Base-by-base conservation (phyloP, 2,888 invertebrate genomes). In the Agrotis segetum region DNA sequence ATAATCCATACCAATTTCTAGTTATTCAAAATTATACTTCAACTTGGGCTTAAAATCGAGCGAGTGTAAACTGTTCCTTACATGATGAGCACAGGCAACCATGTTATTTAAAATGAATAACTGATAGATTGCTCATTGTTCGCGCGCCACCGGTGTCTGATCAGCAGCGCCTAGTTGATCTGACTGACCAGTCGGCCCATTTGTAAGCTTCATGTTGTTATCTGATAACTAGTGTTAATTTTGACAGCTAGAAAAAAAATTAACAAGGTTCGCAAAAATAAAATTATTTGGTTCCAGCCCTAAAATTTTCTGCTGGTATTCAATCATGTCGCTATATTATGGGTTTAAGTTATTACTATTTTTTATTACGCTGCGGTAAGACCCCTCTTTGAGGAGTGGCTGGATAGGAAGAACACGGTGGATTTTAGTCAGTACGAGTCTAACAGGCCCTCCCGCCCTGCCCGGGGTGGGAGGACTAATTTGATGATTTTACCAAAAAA, bases 91-190 rank as follows among this genome's bases (percentile, higher is more conserved):
- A 47, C 5, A 44, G 40, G 29, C n/a, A 56, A 17, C 24, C 49
- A 16, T 63, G 53, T 60, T 82, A 53, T 67, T 74, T 58, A 52
- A 65, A 67, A 79, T 67, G n/a, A 66, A 69, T 47, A 77, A 21
- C 52, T 61, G 55, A 67, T 77, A 63, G 67, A 77, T 77, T 29
- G 71, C 50, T 81, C 55, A 82, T 79, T 81, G 82, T 65, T 58
- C 50, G 64, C 53, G n/a, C 64, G 55, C 40, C 55, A 53, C 21
- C 24, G 16, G 47, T n/a, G 55, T 47, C 55, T 46, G 60, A 64
- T 21, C 67, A 59, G 53, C 44, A 59, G 53, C 44, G 63, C 60
- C 52, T 67, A 66, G 49, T 40, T 64, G 74, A 49, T 55, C 75
- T 56, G 40, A 14, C n/a, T 29, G 24, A 50, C 61, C 81, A 61